Evolutionary conservation across 1,140 invertebrate species (phyloP), one percentile per base, ranked within the genome.

Genomic region (Halesus radiatus): DNA sequence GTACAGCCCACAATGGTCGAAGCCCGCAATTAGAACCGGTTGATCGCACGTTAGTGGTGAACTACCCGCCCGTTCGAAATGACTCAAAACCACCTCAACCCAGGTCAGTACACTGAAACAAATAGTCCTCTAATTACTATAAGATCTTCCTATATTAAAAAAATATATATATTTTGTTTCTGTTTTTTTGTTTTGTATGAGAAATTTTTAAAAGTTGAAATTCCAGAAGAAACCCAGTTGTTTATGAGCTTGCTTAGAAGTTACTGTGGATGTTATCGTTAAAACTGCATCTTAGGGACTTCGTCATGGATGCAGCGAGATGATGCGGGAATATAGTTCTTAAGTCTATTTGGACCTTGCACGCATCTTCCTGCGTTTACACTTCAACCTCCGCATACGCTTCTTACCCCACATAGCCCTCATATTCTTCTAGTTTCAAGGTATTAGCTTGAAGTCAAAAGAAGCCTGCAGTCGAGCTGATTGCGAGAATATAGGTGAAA

Each of bases 331-430:
- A 72, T 72, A 72, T 45, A 50, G 15, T 22, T 70, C 66, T 70
- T 74, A n/a, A 13, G 86, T 88, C 91, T 96, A 96, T 90, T 96
- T 96, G 86, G 95, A 97, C 92, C 96, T 96, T 89, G 96, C 95
- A 94, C 96, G 95, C 96, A 97, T 97, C 95, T 97, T 97, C 93
- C 96, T 96, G 92, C 96, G 95, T 90, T 97, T 97, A 86, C 96
- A 94, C 92, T 97, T 97, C 93, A 97, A 92, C 95, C 96, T 96
- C 86, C 96, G 95, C 96, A 97, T 97, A 90, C 96, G 93, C 95
- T 97, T 97, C 92, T 97, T 97, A 90, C 95, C 94, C 96, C 96
- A 97, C 81, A 80, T 83, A 72, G 81, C 81, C 73, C 81, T 80
- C 81, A 83, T 83, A 62, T 73, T 79, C 29, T 56, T 73, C 23